Base-by-base conservation (phyloP, 2,113 vertebrate species). In the Plecturocebus donacophilus region DNA sequence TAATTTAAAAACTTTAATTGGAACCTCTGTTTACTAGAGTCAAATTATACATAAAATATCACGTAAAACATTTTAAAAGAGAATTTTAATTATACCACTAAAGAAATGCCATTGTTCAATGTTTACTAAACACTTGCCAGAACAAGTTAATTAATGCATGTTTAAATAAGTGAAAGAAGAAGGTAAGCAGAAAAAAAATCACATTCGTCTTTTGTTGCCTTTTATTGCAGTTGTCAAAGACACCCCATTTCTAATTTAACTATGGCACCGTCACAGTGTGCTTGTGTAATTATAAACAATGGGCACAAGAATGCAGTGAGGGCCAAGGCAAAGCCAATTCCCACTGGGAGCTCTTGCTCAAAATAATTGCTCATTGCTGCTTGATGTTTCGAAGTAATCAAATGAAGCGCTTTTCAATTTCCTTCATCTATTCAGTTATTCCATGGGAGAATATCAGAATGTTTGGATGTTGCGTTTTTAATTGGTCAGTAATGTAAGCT, bases 81-180 rank as follows among this genome's bases (percentile, higher is more conserved):
- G 98, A 98, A 93, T 98, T 97, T 98, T 98, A 98, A 98, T 98
- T 98, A 98, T 98, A 96, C 86, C 89, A 96, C 97, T 95, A 97
- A 97, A 98, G 96, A 97, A 98, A 98, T 97, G 96, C 95, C 97
- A 96, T 93, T 95, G 95, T 95, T 97, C 93, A 86, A 83, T 98
- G 96, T 98, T 98, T 98, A 97, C 90, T 95, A 97, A 97, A 97
- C 95, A 98, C 83, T 97, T 96, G 87, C 97, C 96, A 97, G 97
- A 97, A 95, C 93, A 95, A 97, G 94, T 96, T 98, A 98, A 98
- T 98, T 98, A 98, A 97, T 98, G 97, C 90, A 71, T 97, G 95
- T 75, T 97, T 97, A 97, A 97, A 92, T 87, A 91, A 95, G 90
- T 95, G 76, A 95, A 97, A 80, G 91, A 85, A 91, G 87, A 95